Base-by-base conservation (phyloP, 2,113 vertebrate genomes). In the Aldabrachelys gigantea region DNA sequence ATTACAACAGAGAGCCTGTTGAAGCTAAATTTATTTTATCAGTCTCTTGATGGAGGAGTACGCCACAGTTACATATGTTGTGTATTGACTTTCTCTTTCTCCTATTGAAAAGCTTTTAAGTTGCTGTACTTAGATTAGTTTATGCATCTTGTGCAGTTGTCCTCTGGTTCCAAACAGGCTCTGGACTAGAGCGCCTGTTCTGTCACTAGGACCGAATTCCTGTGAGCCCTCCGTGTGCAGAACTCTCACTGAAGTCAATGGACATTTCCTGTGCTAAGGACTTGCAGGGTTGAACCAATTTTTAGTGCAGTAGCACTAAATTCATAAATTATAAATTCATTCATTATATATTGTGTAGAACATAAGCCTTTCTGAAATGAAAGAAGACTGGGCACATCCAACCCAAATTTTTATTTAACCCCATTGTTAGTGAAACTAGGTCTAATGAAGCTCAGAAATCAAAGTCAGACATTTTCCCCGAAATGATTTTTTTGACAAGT, bases 21-120 rank as follows among this genome's bases (percentile, higher is more conserved):
- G 82, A 54, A 93, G 52, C 80, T 91, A 11, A 44, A 82, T 69
- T 82, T 84, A 19, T 7, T 93, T 92, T 88, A 89, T 90, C 89
- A 44, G 31, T 84, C 62, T 82, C 49, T 95, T 22, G 8, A 41
- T n/a, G 47, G 6, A 84, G 24, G 41, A 84, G 49, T 21, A 78
- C 52, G 96, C 89, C 0, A 0, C 52, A 86, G 90, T 47, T 10
- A 78, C 62, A 94, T 75, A 78, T 3, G 4, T 38, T 17, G 85
- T 59, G 35, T 44, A 85, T 75, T 92, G 82, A 62, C 69, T 95
- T 88, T 82, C 10, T 50, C 27, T 52, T 54, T 53, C 53, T 57
- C 35, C 21, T 76, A 27, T 27, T 76, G 75, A 85, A 80, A 85
- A 80, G n/a, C 57, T 65, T 90, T 90, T 85, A 72, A 89, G 65